These are phyloP conservation scores for Lepilemur ruficaudatus DNA, from an alignment of 2,797 vertebrate species.

Conservation along the genomic window DNA sequence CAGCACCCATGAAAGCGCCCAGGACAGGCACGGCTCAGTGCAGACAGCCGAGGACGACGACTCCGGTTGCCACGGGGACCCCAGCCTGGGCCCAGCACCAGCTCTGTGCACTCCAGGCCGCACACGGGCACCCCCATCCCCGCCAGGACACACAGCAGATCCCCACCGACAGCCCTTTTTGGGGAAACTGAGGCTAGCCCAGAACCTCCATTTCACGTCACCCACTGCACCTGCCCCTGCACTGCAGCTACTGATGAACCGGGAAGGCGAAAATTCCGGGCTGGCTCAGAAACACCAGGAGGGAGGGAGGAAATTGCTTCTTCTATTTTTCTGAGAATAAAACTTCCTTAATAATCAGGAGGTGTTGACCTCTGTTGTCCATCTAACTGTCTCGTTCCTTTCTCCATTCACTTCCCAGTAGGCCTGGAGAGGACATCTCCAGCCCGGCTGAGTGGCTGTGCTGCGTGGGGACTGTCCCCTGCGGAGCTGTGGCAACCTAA, in stretches of 20 bases:
- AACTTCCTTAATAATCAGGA: not conserved
- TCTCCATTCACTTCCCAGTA: not conserved
- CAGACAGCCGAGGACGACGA: fast-evolving
- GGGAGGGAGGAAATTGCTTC: not conserved
- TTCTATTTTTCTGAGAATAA: not conserved
- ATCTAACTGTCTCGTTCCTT: not conserved
- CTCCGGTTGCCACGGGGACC: not conserved
- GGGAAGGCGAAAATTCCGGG: not conserved
- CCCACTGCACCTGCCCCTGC: fast-evolving
- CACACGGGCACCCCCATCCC: no score
- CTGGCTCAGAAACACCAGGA: not conserved
- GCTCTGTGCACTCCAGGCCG: no score
- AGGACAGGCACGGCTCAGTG: not conserved
- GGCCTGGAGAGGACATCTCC: not conserved
- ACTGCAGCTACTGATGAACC: not conserved
- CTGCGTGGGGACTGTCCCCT: not conserved
- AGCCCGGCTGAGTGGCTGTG: not conserved
- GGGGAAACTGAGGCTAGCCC: not conserved
- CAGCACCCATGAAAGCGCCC: not conserved
- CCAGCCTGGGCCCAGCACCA: no score
- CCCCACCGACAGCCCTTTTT: not conserved
- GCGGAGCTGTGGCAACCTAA: not conserved
- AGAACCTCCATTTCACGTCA: no score
- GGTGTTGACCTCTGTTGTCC: not conserved
- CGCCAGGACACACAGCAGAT: not conserved